phyloP scores from a whole-genome alignment of 2,888 invertebrate species.

The Xylocampa areola region DNA sequence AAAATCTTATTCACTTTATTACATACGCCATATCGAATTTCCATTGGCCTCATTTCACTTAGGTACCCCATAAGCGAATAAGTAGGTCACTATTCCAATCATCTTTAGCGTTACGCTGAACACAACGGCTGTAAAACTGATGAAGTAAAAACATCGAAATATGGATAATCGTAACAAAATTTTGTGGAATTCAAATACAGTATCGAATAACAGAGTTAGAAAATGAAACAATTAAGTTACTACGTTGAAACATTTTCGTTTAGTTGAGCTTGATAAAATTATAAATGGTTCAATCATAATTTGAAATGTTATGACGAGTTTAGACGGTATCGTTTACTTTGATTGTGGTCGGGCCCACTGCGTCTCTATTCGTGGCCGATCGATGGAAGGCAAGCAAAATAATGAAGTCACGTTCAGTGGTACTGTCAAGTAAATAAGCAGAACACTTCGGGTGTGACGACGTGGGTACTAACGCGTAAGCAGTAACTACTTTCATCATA shows the following conservation, averaged over 20 bases:
- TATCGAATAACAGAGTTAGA: not conserved
- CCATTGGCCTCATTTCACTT: constrained; percentile 43
- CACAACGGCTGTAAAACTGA: not conserved
- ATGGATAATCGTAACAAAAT: not conserved
- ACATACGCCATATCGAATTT: constrained; percentile 43
- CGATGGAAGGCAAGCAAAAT: constrained; percentile 31
- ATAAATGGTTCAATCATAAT: constrained; percentile 36
- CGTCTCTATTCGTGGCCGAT: constrained; percentile 27
- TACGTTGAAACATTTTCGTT: constrained; percentile 4
- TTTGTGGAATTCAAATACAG: not conserved
- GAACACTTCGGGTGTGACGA: constrained; percentile 16
- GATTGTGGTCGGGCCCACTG: constrained; percentile 4
- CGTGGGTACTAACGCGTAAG: not conserved
- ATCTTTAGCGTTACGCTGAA: constrained; percentile 14
- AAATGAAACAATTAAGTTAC: constrained; percentile 16
- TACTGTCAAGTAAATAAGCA: constrained; percentile 35
- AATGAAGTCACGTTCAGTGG: constrained; percentile 52
- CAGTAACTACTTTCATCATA: constrained; percentile 33
- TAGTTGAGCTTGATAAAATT: constrained; percentile 11
- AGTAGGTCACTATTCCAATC: constrained; percentile 45
- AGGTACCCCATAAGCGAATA: constrained; percentile 36
- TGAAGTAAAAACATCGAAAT: not conserved
- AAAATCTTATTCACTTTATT: constrained; percentile 33
- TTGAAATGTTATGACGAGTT: constrained; percentile 30
- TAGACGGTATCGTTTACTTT: constrained; percentile 19